Conservation (phyloP, 2,797 vertebrate genomes). For the Mustela erminea region DNA sequence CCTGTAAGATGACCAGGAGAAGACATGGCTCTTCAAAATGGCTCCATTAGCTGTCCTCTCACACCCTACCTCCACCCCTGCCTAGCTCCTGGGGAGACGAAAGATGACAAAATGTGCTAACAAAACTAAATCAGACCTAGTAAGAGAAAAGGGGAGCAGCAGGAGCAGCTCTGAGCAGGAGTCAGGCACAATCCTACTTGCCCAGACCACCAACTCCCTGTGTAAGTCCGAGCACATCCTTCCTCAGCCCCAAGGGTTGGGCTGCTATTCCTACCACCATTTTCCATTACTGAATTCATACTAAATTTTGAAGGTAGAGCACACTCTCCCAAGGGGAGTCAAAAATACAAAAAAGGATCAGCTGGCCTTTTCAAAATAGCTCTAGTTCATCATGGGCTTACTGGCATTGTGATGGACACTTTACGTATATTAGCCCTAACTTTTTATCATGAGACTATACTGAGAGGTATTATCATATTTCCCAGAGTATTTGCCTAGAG, state of each 20-base stretch:
- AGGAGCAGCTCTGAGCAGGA: not conserved
- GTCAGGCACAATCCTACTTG: not conserved
- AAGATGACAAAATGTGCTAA: not conserved
- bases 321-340: not conserved
- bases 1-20: not conserved
- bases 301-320: not conserved
- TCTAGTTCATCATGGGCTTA: not conserved
- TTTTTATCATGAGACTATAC: not conserved
- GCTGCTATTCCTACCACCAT: not conserved
- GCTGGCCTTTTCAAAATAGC: not conserved
- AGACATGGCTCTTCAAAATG: not conserved
- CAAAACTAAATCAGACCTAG: not conserved
- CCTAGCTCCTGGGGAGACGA: not conserved
- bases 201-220: fast-evolving
- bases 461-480: not conserved
- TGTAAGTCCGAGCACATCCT: not conserved
- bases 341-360: not conserved
- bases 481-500: not conserved
- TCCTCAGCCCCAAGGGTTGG: not conserved
- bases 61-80: not conserved
- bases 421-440: not conserved
- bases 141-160: not conserved
- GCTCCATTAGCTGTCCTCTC: not conserved
- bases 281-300: not conserved
- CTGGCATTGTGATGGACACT: not conserved